phyloP scores from a whole-genome alignment of 2,797 vertebrate species.

The Allobates femoralis region DNA sequence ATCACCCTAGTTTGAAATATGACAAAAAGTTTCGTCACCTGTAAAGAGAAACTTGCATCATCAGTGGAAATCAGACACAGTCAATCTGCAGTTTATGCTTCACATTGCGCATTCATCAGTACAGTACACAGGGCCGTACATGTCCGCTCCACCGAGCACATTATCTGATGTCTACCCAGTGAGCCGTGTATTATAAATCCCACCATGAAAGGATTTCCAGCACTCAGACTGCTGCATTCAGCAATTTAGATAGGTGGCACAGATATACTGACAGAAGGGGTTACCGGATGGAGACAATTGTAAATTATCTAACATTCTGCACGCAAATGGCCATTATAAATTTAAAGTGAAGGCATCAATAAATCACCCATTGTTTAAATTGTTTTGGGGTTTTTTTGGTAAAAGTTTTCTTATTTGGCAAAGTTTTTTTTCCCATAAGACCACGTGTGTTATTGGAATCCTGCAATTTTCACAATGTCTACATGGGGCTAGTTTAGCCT shows the following conservation, averaged over 20 bases:
- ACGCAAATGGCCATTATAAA: not conserved
- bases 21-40: constrained; percentile 15
- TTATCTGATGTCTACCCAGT: constrained; percentile 33
- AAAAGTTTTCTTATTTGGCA: too few species aligned
- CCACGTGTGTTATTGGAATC: too few species aligned
- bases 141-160: not conserved
- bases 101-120: not conserved
- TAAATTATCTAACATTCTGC: not conserved
- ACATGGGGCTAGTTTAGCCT: too few species aligned
- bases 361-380: too few species aligned
- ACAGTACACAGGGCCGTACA: not conserved
- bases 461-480: too few species aligned
- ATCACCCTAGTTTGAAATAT: not conserved
- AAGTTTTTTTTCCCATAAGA: too few species aligned
- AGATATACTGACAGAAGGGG: not conserved
- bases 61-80: not conserved
- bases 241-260: not conserved
- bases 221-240: not conserved
- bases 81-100: not conserved
- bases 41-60: not conserved
- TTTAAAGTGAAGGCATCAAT: too few species aligned
- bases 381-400: too few species aligned
- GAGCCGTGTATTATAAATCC: constrained; percentile 25
- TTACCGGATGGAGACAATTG: not conserved
- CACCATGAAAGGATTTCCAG: constrained; percentile 3